Evolutionary conservation across 2,888 invertebrate species (phyloP).

Genomic region (Odontothrips loti): DNA sequence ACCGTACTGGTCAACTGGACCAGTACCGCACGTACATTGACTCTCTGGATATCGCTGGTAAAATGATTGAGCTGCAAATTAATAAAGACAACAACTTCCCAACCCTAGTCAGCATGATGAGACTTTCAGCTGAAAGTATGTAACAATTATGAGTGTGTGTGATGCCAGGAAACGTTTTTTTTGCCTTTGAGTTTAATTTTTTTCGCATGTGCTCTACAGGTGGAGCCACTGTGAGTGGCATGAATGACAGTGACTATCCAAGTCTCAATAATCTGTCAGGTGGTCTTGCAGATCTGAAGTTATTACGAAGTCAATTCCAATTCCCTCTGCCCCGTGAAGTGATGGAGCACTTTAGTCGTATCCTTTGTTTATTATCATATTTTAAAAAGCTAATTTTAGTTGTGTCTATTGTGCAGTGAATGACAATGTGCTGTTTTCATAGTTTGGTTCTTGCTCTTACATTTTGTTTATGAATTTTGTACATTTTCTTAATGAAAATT

Average conservation of each 20-base stretch:
- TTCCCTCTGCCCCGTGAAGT: conserved; percentile 90
- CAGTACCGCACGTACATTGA: conserved; percentile 50
- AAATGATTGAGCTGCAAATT: conserved; percentile 72
- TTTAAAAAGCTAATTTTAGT: conserved; percentile 29
- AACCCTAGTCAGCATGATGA: conserved; percentile 59
- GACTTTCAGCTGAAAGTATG: conserved; percentile 49
- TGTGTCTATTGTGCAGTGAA: not conserved
- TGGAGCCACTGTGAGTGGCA: conserved; percentile 81
- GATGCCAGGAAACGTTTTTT: conserved; percentile 25
- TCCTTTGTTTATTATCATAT: conserved; percentile 53
- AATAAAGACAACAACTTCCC: conserved; percentile 66
- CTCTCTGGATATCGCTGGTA: conserved; percentile 71
- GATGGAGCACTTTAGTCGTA: conserved; percentile 92
- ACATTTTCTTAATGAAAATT: conserved; percentile 35
- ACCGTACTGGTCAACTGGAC: conserved; percentile 27
- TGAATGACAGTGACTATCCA: conserved; percentile 88
- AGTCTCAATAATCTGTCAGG: conserved; percentile 65
- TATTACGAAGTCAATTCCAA: conserved; percentile 74
- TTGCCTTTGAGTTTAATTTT: not conserved
- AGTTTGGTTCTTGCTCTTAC: conserved; percentile 18
- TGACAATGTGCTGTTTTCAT: conserved; percentile 30
- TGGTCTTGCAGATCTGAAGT: conserved; percentile 66
- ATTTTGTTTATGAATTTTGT: not conserved
- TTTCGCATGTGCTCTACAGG: conserved; percentile 47
- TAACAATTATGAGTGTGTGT: conserved; percentile 6